Conservation (phyloP, 1,140 invertebrate genomes). For the Proales similis region DNA sequence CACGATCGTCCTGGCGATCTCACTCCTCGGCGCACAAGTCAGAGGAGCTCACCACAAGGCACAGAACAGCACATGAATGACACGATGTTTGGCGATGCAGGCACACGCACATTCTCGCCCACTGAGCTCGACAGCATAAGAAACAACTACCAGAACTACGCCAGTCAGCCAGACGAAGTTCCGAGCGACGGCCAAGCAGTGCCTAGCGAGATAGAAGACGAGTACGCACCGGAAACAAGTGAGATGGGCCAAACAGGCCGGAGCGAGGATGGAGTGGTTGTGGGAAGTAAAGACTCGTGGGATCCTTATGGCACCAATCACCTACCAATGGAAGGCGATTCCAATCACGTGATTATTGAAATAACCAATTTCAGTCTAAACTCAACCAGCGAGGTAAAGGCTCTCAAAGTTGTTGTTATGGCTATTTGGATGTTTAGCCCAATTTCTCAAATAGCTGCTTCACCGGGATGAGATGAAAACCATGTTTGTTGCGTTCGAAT, state of each 20-base stretch:
- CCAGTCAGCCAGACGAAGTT: constrained; percentile 22
- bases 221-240: constrained; percentile 4
- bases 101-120: not conserved
- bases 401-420: constrained; percentile 44
- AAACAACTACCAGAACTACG: constrained; percentile 12
- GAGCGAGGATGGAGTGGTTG: constrained; percentile 14
- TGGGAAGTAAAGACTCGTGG: not conserved
- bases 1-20: no score
- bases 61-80: constrained; percentile 28
- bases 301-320: constrained; percentile 24
- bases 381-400: no score
- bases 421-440: constrained; percentile 46
- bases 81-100: constrained; percentile 40
- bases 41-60: no score
- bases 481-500: constrained; percentile 54
- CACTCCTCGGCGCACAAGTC: no score
- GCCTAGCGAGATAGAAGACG: constrained; percentile 38
- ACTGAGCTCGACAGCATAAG: not conserved
- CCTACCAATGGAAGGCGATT: constrained; percentile 9
- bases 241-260: constrained; percentile 2
- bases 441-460: constrained; percentile 45
- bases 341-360: constrained; percentile 17
- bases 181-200: constrained; percentile 36
- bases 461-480: constrained; percentile 46
- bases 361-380: constrained; percentile 7